Evolutionary conservation across 1,140 invertebrate species (phyloP), one percentile per base, ranked within the genome.

Genomic region (Zaprionus africanus): DNA sequence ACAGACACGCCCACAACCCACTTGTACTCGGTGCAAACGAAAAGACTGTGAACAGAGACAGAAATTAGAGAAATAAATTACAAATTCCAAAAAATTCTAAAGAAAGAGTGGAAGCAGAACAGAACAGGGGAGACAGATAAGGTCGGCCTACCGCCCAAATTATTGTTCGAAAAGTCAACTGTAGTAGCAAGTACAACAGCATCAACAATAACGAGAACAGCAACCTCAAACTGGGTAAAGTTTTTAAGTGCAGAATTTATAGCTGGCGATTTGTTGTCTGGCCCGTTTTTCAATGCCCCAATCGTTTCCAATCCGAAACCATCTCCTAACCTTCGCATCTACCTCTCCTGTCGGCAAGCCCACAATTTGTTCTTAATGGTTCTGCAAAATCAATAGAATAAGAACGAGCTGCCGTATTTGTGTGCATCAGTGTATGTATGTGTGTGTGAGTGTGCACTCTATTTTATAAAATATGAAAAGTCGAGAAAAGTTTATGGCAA

Each of bases 191-290:
- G 43, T 17, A 46, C n/a, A 66, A 63, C 46, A 83, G 63, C 31
- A 68, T 53, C 56, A 74, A 53, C 11, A 63, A 28, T 53, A 36
- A 28, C 53, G 28, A 49, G 15, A 64, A 64, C 9, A 70, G 67
- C 51, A 61, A 69, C 60, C 58, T 67, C 56, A 88, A 76, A 87
- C 74, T 81, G 84, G 81, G 65, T 53, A 84, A 88, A 88, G 68
- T 88, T 88, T 82, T 88, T 88, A 88, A 88, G 84, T 88, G 81
- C 84, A 88, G 68, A 88, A 88, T 88, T 88, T 88, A 87, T 87
- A 76, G 81, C 81, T 67, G 69, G 75, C 84, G 78, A 87, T 88
- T 83, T 78, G 84, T 88, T 86, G 82, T 80, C 83, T 87, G 83
- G 83, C 60, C 72, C 36, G 54, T 41, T 41, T 61, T 70, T 62